These are phyloP conservation scores for Henricia sp. DNA, from an alignment of 53 echinoderm and acorn worm species.

Conservation along the genomic window DNA sequence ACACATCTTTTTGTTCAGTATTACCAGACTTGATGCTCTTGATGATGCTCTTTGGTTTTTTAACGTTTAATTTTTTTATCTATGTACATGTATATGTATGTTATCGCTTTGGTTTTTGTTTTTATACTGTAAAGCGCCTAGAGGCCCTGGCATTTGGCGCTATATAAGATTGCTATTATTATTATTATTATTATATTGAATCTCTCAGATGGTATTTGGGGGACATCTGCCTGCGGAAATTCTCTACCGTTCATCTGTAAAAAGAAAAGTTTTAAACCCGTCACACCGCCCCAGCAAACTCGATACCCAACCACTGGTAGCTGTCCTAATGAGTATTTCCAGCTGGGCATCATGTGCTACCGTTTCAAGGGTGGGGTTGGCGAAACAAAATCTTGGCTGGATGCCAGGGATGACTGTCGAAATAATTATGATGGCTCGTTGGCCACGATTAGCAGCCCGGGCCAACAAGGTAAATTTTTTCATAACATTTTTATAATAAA, in stretches of 20 bases:
- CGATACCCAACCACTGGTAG: neutral
- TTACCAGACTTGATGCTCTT: too few species aligned
- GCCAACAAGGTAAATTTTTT: slow-evolving; percentile 52
- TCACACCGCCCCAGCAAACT: neutral
- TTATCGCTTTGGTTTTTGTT: too few species aligned
- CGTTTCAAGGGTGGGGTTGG: neutral
- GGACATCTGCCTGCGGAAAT: slow-evolving; percentile 39
- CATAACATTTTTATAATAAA: too few species aligned
- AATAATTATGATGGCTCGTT: neutral
- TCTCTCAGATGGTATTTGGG: slow-evolving; percentile 46
- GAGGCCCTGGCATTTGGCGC: too few species aligned
- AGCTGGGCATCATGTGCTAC: slow-evolving; percentile 54
- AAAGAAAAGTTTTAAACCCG: neutral
- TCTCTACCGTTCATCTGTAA: slow-evolving; percentile 40
- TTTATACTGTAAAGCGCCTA: too few species aligned
- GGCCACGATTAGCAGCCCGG: slow-evolving; percentile 36
- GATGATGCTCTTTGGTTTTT: too few species aligned
- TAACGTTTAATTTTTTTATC: too few species aligned
- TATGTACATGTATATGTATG: too few species aligned
- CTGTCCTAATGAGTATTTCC: slow-evolving; percentile 45
- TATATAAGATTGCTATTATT: too few species aligned
- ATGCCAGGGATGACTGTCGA: slow-evolving; percentile 32
- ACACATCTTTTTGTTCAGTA: too few species aligned
- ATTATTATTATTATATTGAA: neutral
- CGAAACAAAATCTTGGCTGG: slow-evolving; percentile 17